Conservation (phyloP, 2,113 vertebrate genomes). For the Nipponia nippon region DNA sequence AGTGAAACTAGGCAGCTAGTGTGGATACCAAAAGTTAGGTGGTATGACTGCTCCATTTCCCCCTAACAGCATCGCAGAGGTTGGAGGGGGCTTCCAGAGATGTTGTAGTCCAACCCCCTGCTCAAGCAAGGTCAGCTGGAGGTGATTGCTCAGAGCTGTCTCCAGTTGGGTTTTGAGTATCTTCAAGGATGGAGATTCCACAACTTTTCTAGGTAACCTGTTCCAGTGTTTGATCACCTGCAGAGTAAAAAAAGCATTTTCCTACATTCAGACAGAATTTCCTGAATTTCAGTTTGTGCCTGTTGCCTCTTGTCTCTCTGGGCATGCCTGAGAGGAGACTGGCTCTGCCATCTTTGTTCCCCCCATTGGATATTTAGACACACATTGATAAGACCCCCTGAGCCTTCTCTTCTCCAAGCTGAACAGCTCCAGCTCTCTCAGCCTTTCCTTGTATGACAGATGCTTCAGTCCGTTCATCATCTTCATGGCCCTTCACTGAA, state of each 20-base stretch:
- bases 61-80: too few relatives aligned
- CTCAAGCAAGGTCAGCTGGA: not conserved
- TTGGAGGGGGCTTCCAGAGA: not conserved
- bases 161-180: not conserved
- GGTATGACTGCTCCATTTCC: not conserved
- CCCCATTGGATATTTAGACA: not conserved
- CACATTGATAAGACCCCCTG: not conserved
- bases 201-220: not conserved
- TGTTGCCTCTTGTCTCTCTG: not conserved
- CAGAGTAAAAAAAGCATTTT: not conserved
- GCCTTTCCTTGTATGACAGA: not conserved
- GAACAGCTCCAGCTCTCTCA: not conserved
- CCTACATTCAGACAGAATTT: not conserved
- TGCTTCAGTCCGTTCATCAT: not conserved
- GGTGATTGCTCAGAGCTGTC: not conserved
- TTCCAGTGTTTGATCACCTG: not conserved
- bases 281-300: not conserved
- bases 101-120: not conserved
- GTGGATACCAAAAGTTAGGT: not conserved
- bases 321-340: not conserved
- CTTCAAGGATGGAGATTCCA: not conserved
- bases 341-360: not conserved
- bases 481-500: not conserved
- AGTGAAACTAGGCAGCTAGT: not conserved
- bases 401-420: not conserved